These are phyloP conservation scores for Littorina saxatilis DNA, from an alignment of 1,140 invertebrate species.

Conservation along the genomic window DNA sequence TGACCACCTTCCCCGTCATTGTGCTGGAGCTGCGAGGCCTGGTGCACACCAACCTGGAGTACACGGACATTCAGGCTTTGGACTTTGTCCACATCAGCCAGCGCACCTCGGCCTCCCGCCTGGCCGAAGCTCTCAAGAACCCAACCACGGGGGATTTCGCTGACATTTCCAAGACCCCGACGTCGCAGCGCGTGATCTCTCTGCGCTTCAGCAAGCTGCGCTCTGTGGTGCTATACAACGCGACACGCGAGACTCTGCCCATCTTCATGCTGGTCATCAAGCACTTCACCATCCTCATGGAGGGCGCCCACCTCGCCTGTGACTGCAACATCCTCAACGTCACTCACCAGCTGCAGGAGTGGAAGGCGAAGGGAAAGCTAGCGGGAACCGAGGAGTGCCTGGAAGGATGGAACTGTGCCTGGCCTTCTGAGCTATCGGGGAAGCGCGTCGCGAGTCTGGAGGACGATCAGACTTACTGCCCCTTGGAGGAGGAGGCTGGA, in stretches of 20 bases:
- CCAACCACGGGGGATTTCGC: slow-evolving; percentile 42
- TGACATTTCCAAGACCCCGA: slow-evolving; percentile 31
- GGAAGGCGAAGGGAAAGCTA: slow-evolving; percentile 26
- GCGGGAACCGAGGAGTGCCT: slow-evolving; percentile 55
- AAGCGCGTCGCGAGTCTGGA: slow-evolving; percentile 40
- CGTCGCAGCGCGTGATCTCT: slow-evolving; percentile 44
- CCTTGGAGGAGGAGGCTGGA: background rate
- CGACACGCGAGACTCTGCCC: slow-evolving; percentile 21
- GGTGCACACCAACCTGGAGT: slow-evolving; percentile 41
- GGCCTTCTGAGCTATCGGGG: slow-evolving; percentile 47
- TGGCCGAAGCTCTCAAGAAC: slow-evolving; percentile 44
- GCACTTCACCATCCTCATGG: slow-evolving; percentile 53
- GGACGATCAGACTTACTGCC: slow-evolving; percentile 57
- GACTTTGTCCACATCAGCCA: slow-evolving; percentile 45
- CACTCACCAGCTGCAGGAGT: slow-evolving; percentile 42
- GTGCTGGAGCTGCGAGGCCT: slow-evolving; percentile 55
- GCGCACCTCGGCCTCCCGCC: slow-evolving; percentile 2
- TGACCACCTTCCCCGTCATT: slow-evolving; percentile 49
- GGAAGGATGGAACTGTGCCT: slow-evolving; percentile 53
- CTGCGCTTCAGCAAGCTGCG: slow-evolving; percentile 46
- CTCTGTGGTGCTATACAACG: slow-evolving; percentile 35
- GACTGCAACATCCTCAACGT: slow-evolving; percentile 58
- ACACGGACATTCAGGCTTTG: slow-evolving; percentile 46
- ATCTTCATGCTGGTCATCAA: slow-evolving; percentile 41
- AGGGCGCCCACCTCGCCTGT: slow-evolving; percentile 50